These are phyloP conservation scores for Corythoichthys intestinalis DNA, from an alignment of 2,113 vertebrate genomes.

Conservation along the genomic window DNA sequence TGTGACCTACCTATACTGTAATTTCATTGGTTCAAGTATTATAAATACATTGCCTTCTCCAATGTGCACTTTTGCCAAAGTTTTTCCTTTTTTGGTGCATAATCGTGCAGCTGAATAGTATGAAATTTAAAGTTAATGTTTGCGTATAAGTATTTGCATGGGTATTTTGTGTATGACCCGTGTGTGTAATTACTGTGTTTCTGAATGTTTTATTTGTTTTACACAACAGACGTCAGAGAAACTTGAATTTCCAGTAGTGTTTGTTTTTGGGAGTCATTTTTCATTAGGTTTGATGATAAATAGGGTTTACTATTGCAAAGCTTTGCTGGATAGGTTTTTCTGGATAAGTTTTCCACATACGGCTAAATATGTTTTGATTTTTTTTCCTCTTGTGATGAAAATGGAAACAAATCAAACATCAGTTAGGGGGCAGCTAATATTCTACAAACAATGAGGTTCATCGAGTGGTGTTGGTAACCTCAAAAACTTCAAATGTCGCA, in stretches of 20 bases:
- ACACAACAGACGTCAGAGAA: not conserved
- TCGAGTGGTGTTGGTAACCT: not conserved
- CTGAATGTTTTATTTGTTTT: constrained; percentile 27
- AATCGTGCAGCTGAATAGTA: not conserved
- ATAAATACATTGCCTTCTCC: no score
- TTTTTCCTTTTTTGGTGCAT: not conserved
- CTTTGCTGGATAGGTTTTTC: not conserved
- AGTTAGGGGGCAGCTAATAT: not conserved
- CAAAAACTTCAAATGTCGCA: not conserved
- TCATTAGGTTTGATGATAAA: constrained; percentile 15
- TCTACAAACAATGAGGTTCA: not conserved
- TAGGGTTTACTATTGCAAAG: not conserved
- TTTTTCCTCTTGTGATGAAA: not conserved
- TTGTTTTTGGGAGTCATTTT: constrained; percentile 10
- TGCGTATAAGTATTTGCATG: constrained; percentile 16
- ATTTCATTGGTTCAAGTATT: no score
- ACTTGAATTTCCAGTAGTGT: constrained; percentile 24
- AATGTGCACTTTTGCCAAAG: not conserved
- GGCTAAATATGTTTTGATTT: not conserved
- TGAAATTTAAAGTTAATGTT: constrained; percentile 7
- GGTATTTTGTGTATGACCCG: constrained; percentile 12
- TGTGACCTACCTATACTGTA: no score
- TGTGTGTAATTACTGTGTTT: constrained; percentile 27
- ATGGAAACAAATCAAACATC: not conserved
- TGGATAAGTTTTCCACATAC: not conserved